Evolutionary conservation across 2,888 invertebrate species (phyloP).

Genomic region (Oithona nana): DNA sequence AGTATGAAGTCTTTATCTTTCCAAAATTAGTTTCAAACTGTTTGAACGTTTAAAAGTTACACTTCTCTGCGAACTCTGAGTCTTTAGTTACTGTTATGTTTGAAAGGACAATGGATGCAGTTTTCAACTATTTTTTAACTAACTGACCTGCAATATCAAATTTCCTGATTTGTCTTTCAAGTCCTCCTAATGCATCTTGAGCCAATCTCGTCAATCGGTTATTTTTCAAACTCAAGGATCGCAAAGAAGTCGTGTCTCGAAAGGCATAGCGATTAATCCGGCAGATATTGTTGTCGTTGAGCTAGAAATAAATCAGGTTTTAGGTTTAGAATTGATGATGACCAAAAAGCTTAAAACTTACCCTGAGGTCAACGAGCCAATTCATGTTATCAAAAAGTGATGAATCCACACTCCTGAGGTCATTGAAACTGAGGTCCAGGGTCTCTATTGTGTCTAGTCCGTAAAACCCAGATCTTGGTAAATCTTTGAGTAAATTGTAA

Average conservation of each 20-base stretch:
- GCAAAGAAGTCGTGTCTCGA: not conserved
- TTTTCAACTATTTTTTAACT: too few species aligned
- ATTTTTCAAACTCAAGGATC: not conserved
- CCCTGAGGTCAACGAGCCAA: slow-evolving; percentile 9
- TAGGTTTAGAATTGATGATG: not conserved
- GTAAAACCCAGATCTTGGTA: slow-evolving; percentile 3
- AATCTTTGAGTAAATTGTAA: slow-evolving; percentile 13
- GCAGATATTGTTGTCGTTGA: slow-evolving; percentile 13
- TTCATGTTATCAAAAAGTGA: slow-evolving; percentile 11
- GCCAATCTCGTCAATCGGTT: slow-evolving; percentile 4
- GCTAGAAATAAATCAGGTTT: not conserved
- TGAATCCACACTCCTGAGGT: slow-evolving; percentile 1
- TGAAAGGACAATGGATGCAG: too few species aligned
- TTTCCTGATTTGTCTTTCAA: not conserved
- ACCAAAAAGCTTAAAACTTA: not conserved
- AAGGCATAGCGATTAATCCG: not conserved
- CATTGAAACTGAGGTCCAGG: slow-evolving; percentile 17
- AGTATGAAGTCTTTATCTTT: too few species aligned
- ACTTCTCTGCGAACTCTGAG: too few species aligned
- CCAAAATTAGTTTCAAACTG: too few species aligned
- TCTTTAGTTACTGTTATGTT: too few species aligned
- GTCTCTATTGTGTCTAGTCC: slow-evolving; percentile 15
- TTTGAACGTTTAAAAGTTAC: too few species aligned
- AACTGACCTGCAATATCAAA: slow-evolving; percentile 4
- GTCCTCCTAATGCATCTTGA: not conserved